A percentile compares a stretch with the other conserved stretches of the same genome.
These are phyloP conservation scores for Peucedramus taeniatus DNA, from an alignment of 2,113 vertebrate genomes.

Conservation along the genomic window DNA sequence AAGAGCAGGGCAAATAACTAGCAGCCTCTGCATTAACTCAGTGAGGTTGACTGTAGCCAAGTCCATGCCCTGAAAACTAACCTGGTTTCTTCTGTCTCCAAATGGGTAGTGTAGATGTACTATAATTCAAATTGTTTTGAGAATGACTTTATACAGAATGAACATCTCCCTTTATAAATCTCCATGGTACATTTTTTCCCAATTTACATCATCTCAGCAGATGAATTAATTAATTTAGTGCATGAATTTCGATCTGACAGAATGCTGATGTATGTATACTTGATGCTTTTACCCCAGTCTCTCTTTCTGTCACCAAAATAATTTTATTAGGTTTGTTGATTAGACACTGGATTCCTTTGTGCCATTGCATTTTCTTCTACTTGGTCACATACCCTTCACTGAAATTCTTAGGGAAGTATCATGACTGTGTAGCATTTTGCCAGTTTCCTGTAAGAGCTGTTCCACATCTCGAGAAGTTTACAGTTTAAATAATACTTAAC, in stretches of 20 bases:
- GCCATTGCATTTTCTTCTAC: background rate
- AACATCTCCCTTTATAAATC: background rate
- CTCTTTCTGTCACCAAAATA: background rate
- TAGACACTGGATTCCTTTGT: background rate
- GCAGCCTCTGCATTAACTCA: background rate
- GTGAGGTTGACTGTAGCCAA: background rate
- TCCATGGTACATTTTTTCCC: background rate
- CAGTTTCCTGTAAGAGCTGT: background rate
- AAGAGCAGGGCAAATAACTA: background rate
- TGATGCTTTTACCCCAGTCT: background rate
- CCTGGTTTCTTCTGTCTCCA: background rate
- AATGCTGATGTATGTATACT: background rate
- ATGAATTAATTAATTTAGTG: background rate
- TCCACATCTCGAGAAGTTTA: background rate
- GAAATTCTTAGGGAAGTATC: background rate
- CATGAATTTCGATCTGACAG: background rate
- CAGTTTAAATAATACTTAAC: background rate
- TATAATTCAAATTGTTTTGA: background rate
- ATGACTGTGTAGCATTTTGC: background rate
- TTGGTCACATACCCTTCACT: background rate
- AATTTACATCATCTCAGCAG: background rate
- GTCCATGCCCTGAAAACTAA: background rate
- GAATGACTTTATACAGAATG: background rate
- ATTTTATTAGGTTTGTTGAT: background rate
- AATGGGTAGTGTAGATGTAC: background rate